These are phyloP conservation scores for Rutilus rutilus DNA, from an alignment of 2,113 vertebrate genomes.

Conservation along the genomic window DNA sequence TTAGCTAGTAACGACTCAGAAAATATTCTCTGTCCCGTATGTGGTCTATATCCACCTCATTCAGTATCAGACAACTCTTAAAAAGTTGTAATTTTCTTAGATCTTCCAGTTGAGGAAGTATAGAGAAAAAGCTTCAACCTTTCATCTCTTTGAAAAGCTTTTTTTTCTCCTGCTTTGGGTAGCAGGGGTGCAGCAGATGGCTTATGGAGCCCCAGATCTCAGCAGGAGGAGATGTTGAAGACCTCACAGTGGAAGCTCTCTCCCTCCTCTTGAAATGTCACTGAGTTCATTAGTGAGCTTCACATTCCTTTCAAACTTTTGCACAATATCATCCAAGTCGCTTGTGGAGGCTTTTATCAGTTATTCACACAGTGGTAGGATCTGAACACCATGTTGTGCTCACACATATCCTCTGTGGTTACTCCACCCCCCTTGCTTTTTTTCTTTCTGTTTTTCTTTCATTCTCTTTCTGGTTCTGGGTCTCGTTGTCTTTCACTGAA, in stretches of 20 bases:
- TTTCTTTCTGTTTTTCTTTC: constrained; percentile 18
- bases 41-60: constrained; percentile 17
- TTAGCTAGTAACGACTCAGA: not conserved
- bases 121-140: constrained; percentile 12
- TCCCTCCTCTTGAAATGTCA: constrained; percentile 32
- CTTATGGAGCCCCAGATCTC: constrained; percentile 67
- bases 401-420: not conserved
- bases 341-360: constrained; percentile 8
- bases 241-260: constrained; percentile 50
- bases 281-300: constrained; percentile 38
- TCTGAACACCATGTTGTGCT: constrained; percentile 11
- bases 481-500: constrained; percentile 22
- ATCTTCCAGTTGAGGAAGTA: constrained; percentile 29
- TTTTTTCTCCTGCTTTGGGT: constrained; percentile 35
- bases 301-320: constrained; percentile 25
- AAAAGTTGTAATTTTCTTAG: not conserved
- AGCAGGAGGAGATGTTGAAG: constrained; percentile 72
- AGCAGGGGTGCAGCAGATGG: constrained; percentile 73
- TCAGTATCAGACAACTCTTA: constrained; percentile 1
- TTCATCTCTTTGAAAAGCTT: constrained; percentile 20
- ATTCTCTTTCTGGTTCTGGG: not conserved
- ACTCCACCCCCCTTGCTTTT: not conserved
- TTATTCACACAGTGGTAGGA: constrained; percentile 22
- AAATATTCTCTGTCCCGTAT: not conserved
- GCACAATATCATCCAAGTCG: not conserved